Evolutionary conservation across 2,113 vertebrate genomes (phyloP), one percentile per base, ranked within the genome.

Genomic region (Tonatia bakeri): DNA sequence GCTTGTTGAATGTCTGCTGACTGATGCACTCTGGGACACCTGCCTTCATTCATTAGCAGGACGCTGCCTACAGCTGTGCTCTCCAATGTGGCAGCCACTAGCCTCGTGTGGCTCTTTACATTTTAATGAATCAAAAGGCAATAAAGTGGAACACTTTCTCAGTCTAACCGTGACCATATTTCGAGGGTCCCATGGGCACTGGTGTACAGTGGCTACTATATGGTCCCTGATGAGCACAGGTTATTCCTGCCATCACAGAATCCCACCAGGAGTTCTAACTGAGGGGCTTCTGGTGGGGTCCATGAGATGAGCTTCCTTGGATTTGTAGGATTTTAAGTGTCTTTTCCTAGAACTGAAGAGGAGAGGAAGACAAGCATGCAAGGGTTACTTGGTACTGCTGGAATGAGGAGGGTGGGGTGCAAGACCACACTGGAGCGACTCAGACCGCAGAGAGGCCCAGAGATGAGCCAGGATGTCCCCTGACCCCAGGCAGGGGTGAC

Each of bases 341-440:
- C 8, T 73, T 81, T 93, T 95, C 24, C 22, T 93, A 56, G 77
- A 83, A 65, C 45, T 38, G 72, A 69, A 77, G 14, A 82, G 9
- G 15, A 73, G 9, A 61, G 17, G 17, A 13, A 73, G 64, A 64
- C 43, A 4, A 45, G 1, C 38, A 0, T 11, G 3, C 40, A 24
- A 0, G 5, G 19, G 3, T 36, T 73, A 1, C 33, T 65, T 73
- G 26, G 17, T 77, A 0, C 56, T 47, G 17, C 69, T 43, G 24
- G 16, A 16, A 67, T n/a, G 31, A 15, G 64, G 64, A 31, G 64
- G 59, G 26, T 5, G 26, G 61, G 28, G 61, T 28, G 24, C 22
- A 9, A 59, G 56, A 8, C 26, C 59, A 61, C 28, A 5, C 12
- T 22, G 4, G 7, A 50, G 28, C n/a, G 14, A 16, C 11, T 56